These are phyloP conservation scores for Rutilus rutilus DNA, from an alignment of 2,113 vertebrate genomes.

Conservation along the genomic window DNA sequence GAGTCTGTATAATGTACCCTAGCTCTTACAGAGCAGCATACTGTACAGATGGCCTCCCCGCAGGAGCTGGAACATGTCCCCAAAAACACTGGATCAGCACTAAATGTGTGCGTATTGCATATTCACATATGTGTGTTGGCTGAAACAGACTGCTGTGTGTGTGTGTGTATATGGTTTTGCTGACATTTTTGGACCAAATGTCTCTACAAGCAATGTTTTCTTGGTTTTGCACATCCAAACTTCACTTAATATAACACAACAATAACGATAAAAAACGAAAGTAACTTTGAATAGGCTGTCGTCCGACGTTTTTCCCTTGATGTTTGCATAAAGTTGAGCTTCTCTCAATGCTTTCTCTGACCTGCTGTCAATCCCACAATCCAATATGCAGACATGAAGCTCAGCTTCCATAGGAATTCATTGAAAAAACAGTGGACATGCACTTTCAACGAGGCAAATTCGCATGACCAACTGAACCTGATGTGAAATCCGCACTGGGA, in stretches of 20 bases:
- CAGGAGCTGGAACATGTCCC: slow-evolving; percentile 62
- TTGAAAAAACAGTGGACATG: too few relatives aligned
- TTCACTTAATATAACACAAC: not conserved
- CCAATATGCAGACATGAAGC: too few relatives aligned
- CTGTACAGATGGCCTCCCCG: slow-evolving; percentile 76
- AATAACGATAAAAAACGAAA: not conserved
- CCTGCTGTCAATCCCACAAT: too few relatives aligned
- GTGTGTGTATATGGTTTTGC: not conserved
- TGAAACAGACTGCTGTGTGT: slow-evolving; percentile 17
- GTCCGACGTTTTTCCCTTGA: too few relatives aligned
- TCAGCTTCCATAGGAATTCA: too few relatives aligned
- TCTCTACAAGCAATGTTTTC: slow-evolving; percentile 5
- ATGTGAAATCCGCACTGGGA: not conserved
- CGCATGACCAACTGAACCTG: too few relatives aligned
- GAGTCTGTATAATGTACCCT: slow-evolving; percentile 14
- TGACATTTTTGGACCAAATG: not conserved
- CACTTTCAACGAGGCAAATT: too few relatives aligned
- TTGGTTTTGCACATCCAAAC: not conserved
- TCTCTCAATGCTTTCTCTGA: too few relatives aligned
- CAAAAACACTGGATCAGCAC: slow-evolving; percentile 31
- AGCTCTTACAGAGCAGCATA: slow-evolving; percentile 55
- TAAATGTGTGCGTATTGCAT: slow-evolving; percentile 28
- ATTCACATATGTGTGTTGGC: slow-evolving; percentile 39
- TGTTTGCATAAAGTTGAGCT: too few relatives aligned
- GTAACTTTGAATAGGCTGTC: too few relatives aligned